Evolutionary conservation across 2,113 vertebrate species (phyloP).

Genomic region (Dicerorhinus sumatrensis): DNA sequence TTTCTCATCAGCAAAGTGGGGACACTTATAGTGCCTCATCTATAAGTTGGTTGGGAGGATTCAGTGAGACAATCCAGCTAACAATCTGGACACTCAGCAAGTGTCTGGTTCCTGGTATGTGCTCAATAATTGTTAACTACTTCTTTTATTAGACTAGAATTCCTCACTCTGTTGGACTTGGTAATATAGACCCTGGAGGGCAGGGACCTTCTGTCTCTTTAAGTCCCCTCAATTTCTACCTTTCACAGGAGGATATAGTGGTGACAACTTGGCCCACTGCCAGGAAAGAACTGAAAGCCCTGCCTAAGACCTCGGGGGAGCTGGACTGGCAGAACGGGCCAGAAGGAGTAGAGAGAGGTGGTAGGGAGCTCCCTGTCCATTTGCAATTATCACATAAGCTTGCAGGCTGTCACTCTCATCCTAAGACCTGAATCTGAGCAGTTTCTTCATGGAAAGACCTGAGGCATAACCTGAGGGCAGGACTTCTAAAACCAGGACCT

Average conservation of each 20-base stretch:
- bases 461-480: background rate
- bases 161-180: background rate
- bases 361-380: background rate
- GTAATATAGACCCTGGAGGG: background rate
- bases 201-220: background rate
- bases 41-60: background rate
- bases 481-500: background rate
- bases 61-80: background rate
- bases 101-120: background rate
- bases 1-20: background rate
- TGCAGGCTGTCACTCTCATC: background rate
- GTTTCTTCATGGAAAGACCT: background rate
- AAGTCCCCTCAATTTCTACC: background rate
- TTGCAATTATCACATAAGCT: background rate
- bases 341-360: background rate
- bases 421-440: background rate
- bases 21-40: no score
- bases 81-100: background rate
- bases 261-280: background rate
- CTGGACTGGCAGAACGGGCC: background rate
- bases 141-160: background rate
- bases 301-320: background rate
- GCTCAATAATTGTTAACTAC: background rate
- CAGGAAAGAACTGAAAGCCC: background rate
- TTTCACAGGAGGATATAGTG: background rate